phyloP scores from a whole-genome alignment of 1,140 invertebrate genomes.

The Nomia melanderi region DNA sequence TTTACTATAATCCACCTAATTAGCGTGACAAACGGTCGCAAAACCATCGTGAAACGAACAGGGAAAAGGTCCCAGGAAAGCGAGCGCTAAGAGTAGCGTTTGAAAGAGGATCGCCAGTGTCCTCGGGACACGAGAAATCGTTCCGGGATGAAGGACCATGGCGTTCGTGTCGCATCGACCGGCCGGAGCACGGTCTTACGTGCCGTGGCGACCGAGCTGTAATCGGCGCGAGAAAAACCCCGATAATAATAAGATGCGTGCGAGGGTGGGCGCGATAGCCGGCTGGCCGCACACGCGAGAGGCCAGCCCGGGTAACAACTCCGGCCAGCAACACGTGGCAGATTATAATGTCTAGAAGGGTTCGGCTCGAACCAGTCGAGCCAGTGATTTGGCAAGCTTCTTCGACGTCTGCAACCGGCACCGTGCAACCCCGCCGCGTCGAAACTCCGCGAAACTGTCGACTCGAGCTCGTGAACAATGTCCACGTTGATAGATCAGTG shows the following conservation, averaged over 20 bases:
- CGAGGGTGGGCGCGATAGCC: slow-evolving; percentile 5
- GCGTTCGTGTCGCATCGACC: no score
- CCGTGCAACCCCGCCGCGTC: neutral
- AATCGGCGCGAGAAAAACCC: neutral
- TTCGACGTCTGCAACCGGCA: slow-evolving; percentile 30
- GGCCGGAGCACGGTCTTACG: no score
- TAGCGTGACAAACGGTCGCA: no score
- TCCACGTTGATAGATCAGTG: no score
- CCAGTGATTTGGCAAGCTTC: slow-evolving; percentile 57
- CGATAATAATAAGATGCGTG: slow-evolving; percentile 43
- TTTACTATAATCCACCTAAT: no score
- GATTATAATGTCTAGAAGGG: slow-evolving; percentile 58
- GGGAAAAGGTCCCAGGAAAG: no score
- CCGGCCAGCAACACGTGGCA: slow-evolving; percentile 67
- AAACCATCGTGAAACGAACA: no score
- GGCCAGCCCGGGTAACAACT: slow-evolving; percentile 1
- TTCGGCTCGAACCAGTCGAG: slow-evolving; percentile 7
- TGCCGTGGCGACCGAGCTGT: neutral
- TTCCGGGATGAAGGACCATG: no score
- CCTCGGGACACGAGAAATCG: no score
- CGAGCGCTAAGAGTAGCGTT: no score
- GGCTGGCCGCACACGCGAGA: slow-evolving; percentile 35
- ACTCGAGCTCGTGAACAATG: no score
- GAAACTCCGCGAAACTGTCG: neutral
- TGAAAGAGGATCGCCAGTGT: no score